Percentiles rank a stretch among this genome's conserved stretches.
Evolutionary conservation across 2,888 invertebrate genomes (phyloP).

Genomic region (Rhingia campestris): DNA sequence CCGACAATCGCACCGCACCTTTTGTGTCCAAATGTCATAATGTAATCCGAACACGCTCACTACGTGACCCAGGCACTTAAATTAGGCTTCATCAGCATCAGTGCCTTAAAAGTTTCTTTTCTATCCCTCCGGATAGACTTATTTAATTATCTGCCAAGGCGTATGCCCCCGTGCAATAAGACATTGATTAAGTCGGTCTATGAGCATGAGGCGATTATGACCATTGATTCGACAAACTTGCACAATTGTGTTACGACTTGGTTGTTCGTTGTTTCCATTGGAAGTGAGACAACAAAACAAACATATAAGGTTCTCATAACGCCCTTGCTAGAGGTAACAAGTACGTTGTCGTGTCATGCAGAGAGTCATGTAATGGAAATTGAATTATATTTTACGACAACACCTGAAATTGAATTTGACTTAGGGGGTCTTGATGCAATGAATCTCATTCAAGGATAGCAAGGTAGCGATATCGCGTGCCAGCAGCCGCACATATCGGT

Average conservation of each 20-base stretch:
- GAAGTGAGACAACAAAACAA: not conserved
- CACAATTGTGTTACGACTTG: slow-evolving; percentile 54
- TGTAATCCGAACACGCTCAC: slow-evolving; percentile 52
- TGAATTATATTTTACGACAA: slow-evolving; percentile 67
- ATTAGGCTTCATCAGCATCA: not conserved
- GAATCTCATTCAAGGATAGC: slow-evolving; percentile 43
- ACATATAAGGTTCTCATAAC: not conserved
- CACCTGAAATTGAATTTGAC: slow-evolving; percentile 64
- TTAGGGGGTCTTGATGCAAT: slow-evolving; percentile 41
- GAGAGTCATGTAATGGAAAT: slow-evolving; percentile 61
- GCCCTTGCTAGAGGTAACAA: not conserved
- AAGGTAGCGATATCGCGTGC: slow-evolving; percentile 32
- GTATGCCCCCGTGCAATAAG: slow-evolving; percentile 16
- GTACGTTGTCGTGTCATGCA: slow-evolving; percentile 18
- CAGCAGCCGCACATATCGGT: slow-evolving; percentile 34
- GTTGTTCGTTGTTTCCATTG: not conserved
- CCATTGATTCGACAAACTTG: slow-evolving; percentile 49
- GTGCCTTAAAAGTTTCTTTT: slow-evolving; percentile 16
- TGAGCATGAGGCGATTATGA: slow-evolving; percentile 49
- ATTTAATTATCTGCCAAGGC: slow-evolving; percentile 56
- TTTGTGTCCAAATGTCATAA: slow-evolving; percentile 24
- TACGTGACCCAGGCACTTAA: slow-evolving; percentile 53
- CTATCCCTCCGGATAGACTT: not conserved
- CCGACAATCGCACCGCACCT: slow-evolving; percentile 6
- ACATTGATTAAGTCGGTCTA: slow-evolving; percentile 19